A percentile compares a stretch with the other conserved stretches of the same genome.
phyloP scores from a whole-genome alignment of 2,888 invertebrate genomes.

The Cryptocephalus moraei region DNA sequence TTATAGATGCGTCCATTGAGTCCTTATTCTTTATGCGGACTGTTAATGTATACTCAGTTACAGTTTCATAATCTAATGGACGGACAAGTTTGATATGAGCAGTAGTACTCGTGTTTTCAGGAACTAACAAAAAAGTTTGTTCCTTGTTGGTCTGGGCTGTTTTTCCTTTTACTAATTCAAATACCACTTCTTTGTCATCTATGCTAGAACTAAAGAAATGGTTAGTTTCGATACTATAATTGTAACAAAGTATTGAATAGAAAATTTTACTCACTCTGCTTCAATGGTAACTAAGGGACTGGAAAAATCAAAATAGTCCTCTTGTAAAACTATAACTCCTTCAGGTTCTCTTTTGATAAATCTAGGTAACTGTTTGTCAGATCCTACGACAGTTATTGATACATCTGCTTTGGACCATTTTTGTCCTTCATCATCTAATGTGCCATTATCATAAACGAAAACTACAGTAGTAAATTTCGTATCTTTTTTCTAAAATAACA shows the following conservation, averaged over 20 bases:
- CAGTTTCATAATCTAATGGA: slow-evolving; percentile 73
- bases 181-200: slow-evolving; percentile 63
- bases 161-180: slow-evolving; percentile 70
- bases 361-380: slow-evolving; percentile 74
- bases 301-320: slow-evolving; percentile 65
- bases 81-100: slow-evolving; percentile 69
- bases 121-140: slow-evolving; percentile 56
- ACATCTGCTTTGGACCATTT: slow-evolving; percentile 65
- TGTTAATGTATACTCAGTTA: slow-evolving; percentile 73
- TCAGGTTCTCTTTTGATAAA: slow-evolving; percentile 50
- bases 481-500: slow-evolving; percentile 43
- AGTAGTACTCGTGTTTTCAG: slow-evolving; percentile 51
- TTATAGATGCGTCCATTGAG: slow-evolving; percentile 67
- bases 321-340: slow-evolving; percentile 52
- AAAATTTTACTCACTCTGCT: slow-evolving; percentile 51
- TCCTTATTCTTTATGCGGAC: slow-evolving; percentile 75
- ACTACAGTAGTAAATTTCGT: slow-evolving; percentile 62
- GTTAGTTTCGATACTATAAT: neutral
- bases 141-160: slow-evolving; percentile 79
- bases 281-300: slow-evolving; percentile 42
- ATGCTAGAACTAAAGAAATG: slow-evolving; percentile 56
- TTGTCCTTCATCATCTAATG: slow-evolving; percentile 48
- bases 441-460: slow-evolving; percentile 68
- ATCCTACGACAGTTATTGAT: slow-evolving; percentile 75
- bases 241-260: neutral